phyloP scores from a whole-genome alignment of 2,888 invertebrate species.

The Pristionchus exspectatus region DNA sequence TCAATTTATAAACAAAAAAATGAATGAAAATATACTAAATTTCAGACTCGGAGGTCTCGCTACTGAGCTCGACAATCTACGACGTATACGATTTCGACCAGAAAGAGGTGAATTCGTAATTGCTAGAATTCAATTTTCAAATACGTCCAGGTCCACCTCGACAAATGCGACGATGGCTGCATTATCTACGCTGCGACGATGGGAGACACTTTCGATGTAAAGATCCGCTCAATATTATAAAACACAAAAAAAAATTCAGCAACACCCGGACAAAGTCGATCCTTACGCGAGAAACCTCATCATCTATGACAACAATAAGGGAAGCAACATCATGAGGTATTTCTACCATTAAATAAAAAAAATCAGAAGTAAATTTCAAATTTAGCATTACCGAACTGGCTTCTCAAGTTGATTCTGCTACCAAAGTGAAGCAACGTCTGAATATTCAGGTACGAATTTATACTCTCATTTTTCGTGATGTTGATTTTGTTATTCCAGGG shows the following conservation, averaged over 20 bases:
- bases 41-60: not conserved
- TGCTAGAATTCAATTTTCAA: not conserved
- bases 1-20: not conserved
- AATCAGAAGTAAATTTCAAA: not conserved
- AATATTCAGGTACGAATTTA: not conserved
- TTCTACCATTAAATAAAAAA: not conserved
- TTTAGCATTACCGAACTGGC: not conserved
- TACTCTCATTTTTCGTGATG: not conserved
- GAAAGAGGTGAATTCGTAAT: not conserved
- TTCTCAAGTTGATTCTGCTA: not conserved
- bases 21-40: not conserved
- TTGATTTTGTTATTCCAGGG: not conserved
- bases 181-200: not conserved
- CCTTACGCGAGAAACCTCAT: not conserved
- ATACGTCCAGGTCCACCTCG: not conserved
- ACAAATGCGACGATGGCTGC: not conserved
- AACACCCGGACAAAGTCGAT: not conserved
- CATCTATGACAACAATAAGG: not conserved
- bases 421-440: not conserved
- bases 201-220: not conserved
- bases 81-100: not conserved
- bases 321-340: not conserved
- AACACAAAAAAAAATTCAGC: not conserved
- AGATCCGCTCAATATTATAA: not conserved
- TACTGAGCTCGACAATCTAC: not conserved